These are phyloP conservation scores for Jacana jacana DNA, from an alignment of 2,113 vertebrate genomes.

Conservation along the genomic window DNA sequence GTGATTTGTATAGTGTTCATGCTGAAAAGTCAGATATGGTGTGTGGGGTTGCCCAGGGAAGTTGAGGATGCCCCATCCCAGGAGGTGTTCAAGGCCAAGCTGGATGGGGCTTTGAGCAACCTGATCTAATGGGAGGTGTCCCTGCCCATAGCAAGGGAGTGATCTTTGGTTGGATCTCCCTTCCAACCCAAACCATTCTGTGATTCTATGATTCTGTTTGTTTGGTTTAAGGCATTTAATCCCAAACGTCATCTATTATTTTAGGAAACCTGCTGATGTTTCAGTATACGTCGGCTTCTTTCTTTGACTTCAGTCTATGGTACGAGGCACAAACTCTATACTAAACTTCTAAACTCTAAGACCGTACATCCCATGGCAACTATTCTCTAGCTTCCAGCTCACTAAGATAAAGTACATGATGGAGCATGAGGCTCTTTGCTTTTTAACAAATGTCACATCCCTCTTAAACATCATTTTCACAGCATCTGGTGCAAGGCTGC, in stretches of 20 bases:
- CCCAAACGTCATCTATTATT: not conserved
- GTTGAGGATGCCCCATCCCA: no score
- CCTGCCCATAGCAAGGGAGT: no score
- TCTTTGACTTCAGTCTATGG: not conserved
- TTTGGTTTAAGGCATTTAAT: not conserved
- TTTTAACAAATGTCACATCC: not conserved
- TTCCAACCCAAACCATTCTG: no score
- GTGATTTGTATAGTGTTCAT: accelerated
- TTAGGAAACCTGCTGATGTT: not conserved
- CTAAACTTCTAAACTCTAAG: not conserved
- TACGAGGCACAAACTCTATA: not conserved
- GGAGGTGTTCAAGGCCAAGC: no score
- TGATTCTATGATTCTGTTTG: not conserved
- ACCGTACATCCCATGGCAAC: not conserved
- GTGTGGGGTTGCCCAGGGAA: no score
- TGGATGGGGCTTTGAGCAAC: no score
- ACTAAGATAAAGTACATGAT: not conserved
- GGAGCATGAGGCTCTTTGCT: accelerated
- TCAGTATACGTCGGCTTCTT: not conserved
- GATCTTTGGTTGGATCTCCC: no score
- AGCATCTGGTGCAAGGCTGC: not conserved
- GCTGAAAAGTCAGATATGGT: not conserved
- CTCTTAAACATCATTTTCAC: not conserved
- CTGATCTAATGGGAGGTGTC: no score
- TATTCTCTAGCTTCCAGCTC: not conserved